Conservation (phyloP, 2,888 invertebrate genomes). For the Alitta virens region DNA sequence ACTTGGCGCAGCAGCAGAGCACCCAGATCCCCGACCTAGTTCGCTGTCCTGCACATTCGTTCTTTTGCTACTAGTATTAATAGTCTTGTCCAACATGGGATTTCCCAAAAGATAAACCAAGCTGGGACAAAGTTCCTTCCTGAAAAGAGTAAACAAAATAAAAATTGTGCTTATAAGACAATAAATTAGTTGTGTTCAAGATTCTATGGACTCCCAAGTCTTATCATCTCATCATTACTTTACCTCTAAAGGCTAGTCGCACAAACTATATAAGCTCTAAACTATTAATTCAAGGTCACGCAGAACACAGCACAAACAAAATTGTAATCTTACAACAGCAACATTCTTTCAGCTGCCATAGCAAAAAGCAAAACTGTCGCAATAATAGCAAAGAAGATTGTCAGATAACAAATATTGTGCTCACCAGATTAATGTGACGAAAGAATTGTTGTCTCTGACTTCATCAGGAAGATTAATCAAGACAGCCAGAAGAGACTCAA, state of each 20-base stretch:
- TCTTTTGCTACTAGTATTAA: constrained; percentile 63
- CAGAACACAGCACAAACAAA: too few species aligned
- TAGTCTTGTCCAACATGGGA: constrained; percentile 74
- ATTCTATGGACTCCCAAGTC: too few species aligned
- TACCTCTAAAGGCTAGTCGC: too few species aligned
- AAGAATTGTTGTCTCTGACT: constrained; percentile 36
- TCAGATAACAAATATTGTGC: constrained; percentile 2
- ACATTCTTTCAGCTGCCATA: too few species aligned
- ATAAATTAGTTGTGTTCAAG: too few species aligned
- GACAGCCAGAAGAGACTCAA: constrained; percentile 83
- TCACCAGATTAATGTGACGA: constrained; percentile 55
- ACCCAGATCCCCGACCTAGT: constrained; percentile 69
- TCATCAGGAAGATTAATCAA: constrained; percentile 64
- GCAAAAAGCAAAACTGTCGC: too few species aligned
- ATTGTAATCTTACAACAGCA: too few species aligned
- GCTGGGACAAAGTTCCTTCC: constrained; percentile 91
- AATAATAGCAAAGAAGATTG: background rate
- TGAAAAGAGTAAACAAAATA: constrained; percentile 32
- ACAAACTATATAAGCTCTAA: too few species aligned
- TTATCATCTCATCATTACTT: too few species aligned
- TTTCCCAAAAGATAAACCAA: constrained; percentile 84
- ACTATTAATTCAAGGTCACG: too few species aligned
- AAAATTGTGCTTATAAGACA: too few species aligned
- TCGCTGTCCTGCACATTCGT: constrained; percentile 45
- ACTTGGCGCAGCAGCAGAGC: constrained; percentile 71